A percentile compares a stretch with the other conserved stretches of the same genome.
These are phyloP conservation scores for Limenitis camilla DNA, from an alignment of 2,888 invertebrate genomes.

Conservation along the genomic window DNA sequence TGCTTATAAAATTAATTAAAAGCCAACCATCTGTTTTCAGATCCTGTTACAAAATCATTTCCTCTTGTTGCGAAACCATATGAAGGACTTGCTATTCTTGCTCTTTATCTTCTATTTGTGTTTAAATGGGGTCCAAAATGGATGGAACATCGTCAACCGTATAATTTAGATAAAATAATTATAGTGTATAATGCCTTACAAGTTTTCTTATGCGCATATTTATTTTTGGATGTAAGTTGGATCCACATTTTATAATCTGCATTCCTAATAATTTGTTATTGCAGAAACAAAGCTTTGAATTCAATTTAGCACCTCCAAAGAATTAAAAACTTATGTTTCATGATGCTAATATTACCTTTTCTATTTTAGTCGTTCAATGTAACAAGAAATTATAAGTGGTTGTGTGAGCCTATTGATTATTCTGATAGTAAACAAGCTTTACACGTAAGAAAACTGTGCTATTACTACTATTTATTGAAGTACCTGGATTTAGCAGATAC, in stretches of 20 bases:
- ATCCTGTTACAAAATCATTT: conserved; percentile 78
- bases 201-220: conserved; percentile 72
- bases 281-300: not conserved
- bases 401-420: conserved; percentile 56
- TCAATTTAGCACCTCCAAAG: not conserved
- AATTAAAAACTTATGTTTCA: not conserved
- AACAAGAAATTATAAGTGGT: conserved; percentile 52
- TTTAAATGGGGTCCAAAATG: conserved; percentile 80
- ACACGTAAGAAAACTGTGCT: conserved; percentile 27
- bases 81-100: conserved; percentile 71
- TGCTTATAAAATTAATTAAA: not conserved
- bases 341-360: not conserved
- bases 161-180: conserved; percentile 77
- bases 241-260: not conserved
- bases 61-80: conserved; percentile 79
- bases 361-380: conserved; percentile 4
- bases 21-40: conserved; percentile 50
- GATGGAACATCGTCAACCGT: conserved; percentile 80
- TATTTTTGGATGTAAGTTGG: conserved; percentile 69
- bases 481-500: conserved; percentile 56
- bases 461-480: conserved; percentile 48
- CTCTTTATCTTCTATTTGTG: conserved; percentile 80
- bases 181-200: conserved; percentile 81
- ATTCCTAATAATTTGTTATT: not conserved
- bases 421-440: conserved; percentile 33